phyloP scores from a whole-genome alignment of 1,140 invertebrate genomes.

The Ceratoteleas bidentatus region DNA sequence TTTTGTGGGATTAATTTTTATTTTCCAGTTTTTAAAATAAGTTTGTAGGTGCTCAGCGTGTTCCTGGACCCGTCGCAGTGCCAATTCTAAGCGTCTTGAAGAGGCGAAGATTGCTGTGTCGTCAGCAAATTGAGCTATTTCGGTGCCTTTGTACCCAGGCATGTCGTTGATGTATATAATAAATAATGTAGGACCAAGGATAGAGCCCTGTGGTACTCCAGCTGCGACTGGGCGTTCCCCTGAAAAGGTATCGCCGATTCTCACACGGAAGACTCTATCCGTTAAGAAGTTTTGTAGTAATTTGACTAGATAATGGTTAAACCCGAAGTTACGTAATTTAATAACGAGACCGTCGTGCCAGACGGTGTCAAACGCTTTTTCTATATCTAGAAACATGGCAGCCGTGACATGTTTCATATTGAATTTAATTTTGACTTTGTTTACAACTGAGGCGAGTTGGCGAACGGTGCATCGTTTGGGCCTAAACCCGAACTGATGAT shows the following conservation, averaged over 20 bases:
- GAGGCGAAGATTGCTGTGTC: background rate
- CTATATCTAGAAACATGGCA: background rate
- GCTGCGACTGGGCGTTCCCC: no score
- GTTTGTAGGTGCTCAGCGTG: background rate
- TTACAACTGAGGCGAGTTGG: background rate
- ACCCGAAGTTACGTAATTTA: no score
- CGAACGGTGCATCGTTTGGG: background rate
- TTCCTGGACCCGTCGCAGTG: background rate
- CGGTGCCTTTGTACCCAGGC: background rate
- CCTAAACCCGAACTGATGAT: conserved; percentile 3
- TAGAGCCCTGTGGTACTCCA: no score
- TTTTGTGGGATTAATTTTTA: background rate
- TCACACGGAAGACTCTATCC: no score
- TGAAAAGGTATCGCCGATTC: no score
- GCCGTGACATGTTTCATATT: background rate
- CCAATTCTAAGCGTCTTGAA: background rate
- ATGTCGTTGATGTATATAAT: conserved; percentile 8
- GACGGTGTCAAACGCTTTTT: no score
- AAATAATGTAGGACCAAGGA: no score
- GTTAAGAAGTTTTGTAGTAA: no score
- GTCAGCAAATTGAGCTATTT: background rate
- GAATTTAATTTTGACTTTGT: background rate
- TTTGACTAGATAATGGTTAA: no score
- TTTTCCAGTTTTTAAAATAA: background rate
- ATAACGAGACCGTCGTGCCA: no score